Conservation (phyloP, 2,888 invertebrate genomes). For the Ophioninae sp. region DNA sequence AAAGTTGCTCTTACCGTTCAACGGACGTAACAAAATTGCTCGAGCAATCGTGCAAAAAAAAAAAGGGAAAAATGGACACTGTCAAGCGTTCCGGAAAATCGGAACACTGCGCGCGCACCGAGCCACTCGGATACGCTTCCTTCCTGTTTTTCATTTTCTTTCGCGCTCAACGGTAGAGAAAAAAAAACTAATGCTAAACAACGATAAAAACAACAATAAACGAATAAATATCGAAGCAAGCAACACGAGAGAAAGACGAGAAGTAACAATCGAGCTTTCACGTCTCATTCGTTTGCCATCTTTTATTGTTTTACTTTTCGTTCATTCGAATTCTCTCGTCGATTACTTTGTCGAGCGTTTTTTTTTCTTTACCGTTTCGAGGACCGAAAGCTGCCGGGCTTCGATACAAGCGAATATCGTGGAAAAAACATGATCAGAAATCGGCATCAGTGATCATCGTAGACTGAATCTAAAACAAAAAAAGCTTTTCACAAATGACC, state of each 20-base stretch:
- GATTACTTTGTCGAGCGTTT: neutral
- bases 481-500: constrained; percentile 1
- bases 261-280: neutral
- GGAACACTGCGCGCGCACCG: constrained; percentile 75
- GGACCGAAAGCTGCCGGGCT: constrained; percentile 59
- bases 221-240: neutral
- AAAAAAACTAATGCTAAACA: constrained; percentile 31
- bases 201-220: too few relatives aligned
- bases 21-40: neutral
- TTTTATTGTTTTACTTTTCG: neutral
- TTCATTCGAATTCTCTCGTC: constrained; percentile 11
- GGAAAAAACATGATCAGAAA: constrained; percentile 53
- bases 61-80: constrained; percentile 15
- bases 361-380: constrained; percentile 50
- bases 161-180: constrained; percentile 47
- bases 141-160: constrained; percentile 32
- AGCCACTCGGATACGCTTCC: constrained; percentile 72
- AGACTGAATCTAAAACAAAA: constrained; percentile 26
- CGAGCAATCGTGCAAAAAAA: constrained; percentile 4
- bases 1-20: neutral
- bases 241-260: constrained; percentile 18
- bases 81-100: constrained; percentile 1
- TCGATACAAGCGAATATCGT: constrained; percentile 46
- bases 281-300: constrained; percentile 2
- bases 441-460: constrained; percentile 52